Conservation (phyloP, 64 coral and sea anemone species). For the Exaiptasia diaphana region DNA sequence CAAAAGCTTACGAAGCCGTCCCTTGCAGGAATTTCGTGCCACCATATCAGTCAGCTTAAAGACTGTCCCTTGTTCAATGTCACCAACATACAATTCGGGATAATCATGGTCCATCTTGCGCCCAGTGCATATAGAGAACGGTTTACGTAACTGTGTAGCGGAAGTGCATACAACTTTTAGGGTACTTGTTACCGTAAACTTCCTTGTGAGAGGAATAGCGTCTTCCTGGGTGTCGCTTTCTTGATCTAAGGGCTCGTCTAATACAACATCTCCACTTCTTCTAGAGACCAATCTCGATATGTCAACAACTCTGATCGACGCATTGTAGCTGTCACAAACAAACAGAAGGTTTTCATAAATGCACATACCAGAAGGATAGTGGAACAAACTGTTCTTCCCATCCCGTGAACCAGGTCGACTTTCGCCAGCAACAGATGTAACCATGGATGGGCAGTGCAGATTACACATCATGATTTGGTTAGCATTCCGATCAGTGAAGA, state of each 20-base stretch:
- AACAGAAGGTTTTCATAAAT: conserved; percentile 56
- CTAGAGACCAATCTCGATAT: conserved; percentile 32
- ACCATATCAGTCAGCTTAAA: neutral
- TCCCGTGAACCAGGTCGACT: conserved; percentile 40
- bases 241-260: neutral
- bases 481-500: conserved; percentile 33
- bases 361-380: conserved; percentile 32
- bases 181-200: conserved; percentile 25
- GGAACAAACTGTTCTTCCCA: conserved; percentile 48
- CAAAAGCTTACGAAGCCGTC: conserved; percentile 29
- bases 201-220: conserved; percentile 19
- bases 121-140: conserved; percentile 42
- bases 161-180: conserved; percentile 19
- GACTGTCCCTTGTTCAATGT: conserved; percentile 32
- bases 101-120: conserved; percentile 19
- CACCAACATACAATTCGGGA: conserved; percentile 59
- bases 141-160: neutral
- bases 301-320: conserved; percentile 43
- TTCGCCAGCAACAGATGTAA: conserved; percentile 61
- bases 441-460: conserved; percentile 38
- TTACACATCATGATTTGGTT: conserved; percentile 65
- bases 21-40: conserved; percentile 29
- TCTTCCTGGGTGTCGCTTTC: conserved; percentile 26
- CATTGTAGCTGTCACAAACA: conserved; percentile 48
- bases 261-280: conserved; percentile 7